Percentiles rank a stretch among this genome's conserved stretches.
These are phyloP conservation scores for Epistrophe grossulariae DNA, from an alignment of 2,888 invertebrate species.

Conservation along the genomic window DNA sequence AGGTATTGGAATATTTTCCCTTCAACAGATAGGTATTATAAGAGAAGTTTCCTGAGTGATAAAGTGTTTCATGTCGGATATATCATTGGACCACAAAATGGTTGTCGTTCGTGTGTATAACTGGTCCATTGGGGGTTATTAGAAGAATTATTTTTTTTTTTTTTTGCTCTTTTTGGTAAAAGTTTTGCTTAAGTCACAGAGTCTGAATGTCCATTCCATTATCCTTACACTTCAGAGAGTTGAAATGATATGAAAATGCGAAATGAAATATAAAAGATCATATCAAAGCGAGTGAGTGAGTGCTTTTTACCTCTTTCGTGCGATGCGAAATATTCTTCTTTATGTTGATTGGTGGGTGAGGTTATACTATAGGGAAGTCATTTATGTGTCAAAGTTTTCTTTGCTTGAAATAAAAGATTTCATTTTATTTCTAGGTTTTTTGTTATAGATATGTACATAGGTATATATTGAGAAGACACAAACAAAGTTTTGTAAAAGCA, in stretches of 20 bases:
- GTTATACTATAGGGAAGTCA: neutral
- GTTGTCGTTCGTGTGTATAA: constrained; percentile 8
- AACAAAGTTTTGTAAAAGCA: neutral
- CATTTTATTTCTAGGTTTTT: neutral
- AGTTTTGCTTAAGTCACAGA: neutral
- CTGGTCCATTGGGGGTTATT: constrained; percentile 42
- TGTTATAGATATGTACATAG: too few species aligned
- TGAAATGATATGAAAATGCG: neutral
- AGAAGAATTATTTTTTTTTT: constrained; percentile 22
- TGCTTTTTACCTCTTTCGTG: neutral
- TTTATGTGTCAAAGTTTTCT: neutral
- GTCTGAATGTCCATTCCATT: constrained; percentile 15
- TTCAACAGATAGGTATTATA: neutral
- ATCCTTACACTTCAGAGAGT: constrained; percentile 1
- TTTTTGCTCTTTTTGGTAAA: constrained; percentile 28
- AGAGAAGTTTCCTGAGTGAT: constrained; percentile 46
- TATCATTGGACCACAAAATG: constrained; percentile 48
- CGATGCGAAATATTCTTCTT: neutral
- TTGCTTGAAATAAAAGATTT: neutral
- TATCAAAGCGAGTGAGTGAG: neutral
- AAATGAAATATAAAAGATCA: neutral
- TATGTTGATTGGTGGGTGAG: neutral
- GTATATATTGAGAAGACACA: neutral
- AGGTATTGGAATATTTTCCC: neutral
- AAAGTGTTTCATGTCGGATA: constrained; percentile 53